Evolutionary conservation across 2,888 invertebrate species (phyloP), one percentile per base, ranked within the genome.

Genomic region (Acronicta psi): DNA sequence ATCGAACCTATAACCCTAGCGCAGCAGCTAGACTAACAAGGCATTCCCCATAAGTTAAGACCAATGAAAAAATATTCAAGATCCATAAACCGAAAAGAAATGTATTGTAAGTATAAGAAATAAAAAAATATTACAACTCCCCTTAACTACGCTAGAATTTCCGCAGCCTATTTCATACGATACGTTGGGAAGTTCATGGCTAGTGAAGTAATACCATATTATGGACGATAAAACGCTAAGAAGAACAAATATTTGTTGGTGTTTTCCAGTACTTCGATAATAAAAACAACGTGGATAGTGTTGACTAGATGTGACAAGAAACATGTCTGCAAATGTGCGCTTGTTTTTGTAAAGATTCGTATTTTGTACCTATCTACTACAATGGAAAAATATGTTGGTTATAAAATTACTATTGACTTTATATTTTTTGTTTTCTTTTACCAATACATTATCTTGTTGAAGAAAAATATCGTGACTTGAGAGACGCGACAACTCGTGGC

Each of bases 221-320:
- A 72, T 69, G 38, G 37, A 49, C 60, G 69, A 75, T 86, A 85
- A 86, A 87, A 79, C 63, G 58, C 68, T 67, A 60, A 61, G 64
- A 67, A 66, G 68, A 77, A 79, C 81, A 82, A 84, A 85, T 85
- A 85, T 87, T 86, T 84, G 81, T 77, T 75, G 75, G 73, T 73
- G 59, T 70, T 71, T 75, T 69, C 70, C 68, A 78, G 73, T 80
- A 74, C 74, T 79, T 57, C 62, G 57, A 67, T 66, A 74, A 61
- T 79, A 82, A 80, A 82, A 72, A 11, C 47, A 1, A 31, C 65
- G 20, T 13, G 13, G 43, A 57, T 41, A 2, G 37, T 16, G 9
- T 7, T 13, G 1, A 8, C 50, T 66, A 17, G 71, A 66, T 40
- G 14, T n/a, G 54, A 4, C 7, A 42, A 4, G 8, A 0, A 18